Evolutionary conservation across 2,113 vertebrate genomes (phyloP), one percentile per base, ranked within the genome.

Genomic region (Maccullochella peelii): DNA sequence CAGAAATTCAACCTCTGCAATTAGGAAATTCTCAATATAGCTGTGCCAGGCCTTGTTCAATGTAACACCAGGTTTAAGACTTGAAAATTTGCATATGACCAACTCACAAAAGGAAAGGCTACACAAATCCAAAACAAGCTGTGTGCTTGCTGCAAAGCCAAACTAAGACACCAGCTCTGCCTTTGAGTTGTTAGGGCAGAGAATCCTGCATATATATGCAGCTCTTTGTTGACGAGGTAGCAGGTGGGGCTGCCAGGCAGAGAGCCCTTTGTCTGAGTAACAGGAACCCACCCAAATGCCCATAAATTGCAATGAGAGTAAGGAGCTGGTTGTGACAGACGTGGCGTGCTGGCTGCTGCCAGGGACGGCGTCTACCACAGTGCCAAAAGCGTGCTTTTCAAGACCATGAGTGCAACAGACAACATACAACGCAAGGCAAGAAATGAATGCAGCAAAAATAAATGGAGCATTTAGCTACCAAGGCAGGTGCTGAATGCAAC

Each of bases 151-250:
- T 38, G 59, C 57, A 78, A 49, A 55, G 49, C 69, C 79, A 76
- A 80, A 66, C 59, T n/a, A 69, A 89, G 61, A 82, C 83, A 36
- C 4, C 42, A 49, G 63, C 57, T 62, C 84, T 82, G 88, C 61
- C 50, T 68, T 8, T 49, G 49, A 83, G 74, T 40, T 49, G 15
- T 67, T 62, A 52, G 0, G 0, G 27, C 36, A 44, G 57, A 21
- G 25, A 36, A 42, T 66, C 15, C 14, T 62, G 54, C 66, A 81
- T 70, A 33, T 57, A 67, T 33, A 58, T 77, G 62, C 52, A 65
- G 76, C 67, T 88, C 81, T 92, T 88, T 91, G 91, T 88, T 57
- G 76, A 59, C 0, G 25, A 74, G 82, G 88, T 36, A 80, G 91
- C 87, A 89, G 85, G 87, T 90, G 86, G 81, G 62, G 80, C 69